These are phyloP conservation scores for Ruditapes philippinarum DNA, from an alignment of 1,140 invertebrate species.

Conservation along the genomic window DNA sequence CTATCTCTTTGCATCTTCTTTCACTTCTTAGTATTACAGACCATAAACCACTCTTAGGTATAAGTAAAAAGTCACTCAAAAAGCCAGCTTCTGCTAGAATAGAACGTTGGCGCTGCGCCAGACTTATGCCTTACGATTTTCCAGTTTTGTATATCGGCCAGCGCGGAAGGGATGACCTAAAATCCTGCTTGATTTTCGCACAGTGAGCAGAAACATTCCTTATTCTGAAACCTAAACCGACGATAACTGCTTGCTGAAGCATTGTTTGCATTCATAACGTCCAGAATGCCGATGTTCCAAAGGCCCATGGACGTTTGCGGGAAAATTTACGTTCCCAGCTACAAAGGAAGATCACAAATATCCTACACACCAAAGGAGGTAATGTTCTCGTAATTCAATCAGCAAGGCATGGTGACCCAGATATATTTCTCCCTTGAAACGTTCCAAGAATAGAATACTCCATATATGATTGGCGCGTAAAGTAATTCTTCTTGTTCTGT, in stretches of 20 bases:
- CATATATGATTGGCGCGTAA: slow-evolving; percentile 45
- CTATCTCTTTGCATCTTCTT: slow-evolving; percentile 86
- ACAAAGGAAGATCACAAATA: slow-evolving; percentile 39
- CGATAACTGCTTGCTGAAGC: slow-evolving; percentile 63
- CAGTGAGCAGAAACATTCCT: no score
- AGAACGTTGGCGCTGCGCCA: slow-evolving; percentile 74
- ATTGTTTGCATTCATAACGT: slow-evolving; percentile 65
- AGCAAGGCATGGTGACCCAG: slow-evolving; percentile 31
- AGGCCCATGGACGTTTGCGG: slow-evolving; percentile 37
- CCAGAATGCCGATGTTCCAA: slow-evolving; percentile 39
- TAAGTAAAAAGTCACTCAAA: slow-evolving; percentile 59
- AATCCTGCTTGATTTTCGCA: no score
- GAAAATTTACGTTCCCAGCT: slow-evolving; percentile 41
- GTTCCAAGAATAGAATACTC: slow-evolving; percentile 56
- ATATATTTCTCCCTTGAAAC: slow-evolving; percentile 1
- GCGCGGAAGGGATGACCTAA: slow-evolving; percentile 64
- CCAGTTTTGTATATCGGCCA: slow-evolving; percentile 59
- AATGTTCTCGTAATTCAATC: slow-evolving; percentile 47
- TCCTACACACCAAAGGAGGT: slow-evolving; percentile 52
- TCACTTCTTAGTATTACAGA: slow-evolving; percentile 84
- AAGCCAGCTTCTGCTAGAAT: slow-evolving; percentile 72
- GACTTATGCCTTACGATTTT: slow-evolving; percentile 68
- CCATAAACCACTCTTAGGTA: slow-evolving; percentile 80
- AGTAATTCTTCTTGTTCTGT: slow-evolving; percentile 57
- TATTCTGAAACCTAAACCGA: no score